A percentile compares a stretch with the other conserved stretches of the same genome.
phyloP scores from a whole-genome alignment of 2,113 vertebrate genomes.

The Tonatia bakeri region DNA sequence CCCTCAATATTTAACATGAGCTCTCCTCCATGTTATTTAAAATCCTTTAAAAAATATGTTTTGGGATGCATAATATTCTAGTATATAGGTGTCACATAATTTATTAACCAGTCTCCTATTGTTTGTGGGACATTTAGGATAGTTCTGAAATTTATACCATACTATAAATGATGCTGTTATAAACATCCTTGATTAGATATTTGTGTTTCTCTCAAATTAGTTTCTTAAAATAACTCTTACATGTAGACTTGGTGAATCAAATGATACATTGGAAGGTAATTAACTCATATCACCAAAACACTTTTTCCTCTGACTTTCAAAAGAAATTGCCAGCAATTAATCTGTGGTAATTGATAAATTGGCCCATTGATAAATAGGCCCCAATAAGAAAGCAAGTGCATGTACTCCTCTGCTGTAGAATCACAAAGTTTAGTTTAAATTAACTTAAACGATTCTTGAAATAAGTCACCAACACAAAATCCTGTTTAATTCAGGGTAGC shows the following conservation, averaged over 20 bases:
- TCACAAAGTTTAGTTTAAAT: neutral
- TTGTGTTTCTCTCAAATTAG: neutral
- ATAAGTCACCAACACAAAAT: neutral
- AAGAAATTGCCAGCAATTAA: neutral
- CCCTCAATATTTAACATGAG: neutral
- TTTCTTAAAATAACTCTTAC: neutral
- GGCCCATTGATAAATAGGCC: neutral
- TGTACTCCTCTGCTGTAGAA: neutral
- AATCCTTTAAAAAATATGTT: neutral
- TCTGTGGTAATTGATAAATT: neutral
- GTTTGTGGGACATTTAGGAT: neutral
- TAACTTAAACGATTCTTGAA: neutral
- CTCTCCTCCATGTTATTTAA: neutral
- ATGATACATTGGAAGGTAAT: neutral
- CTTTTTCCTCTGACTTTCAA: neutral
- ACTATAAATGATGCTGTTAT: neutral
- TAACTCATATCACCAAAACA: neutral
- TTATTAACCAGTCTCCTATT: neutral
- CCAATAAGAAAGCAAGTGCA: neutral
- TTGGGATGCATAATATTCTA: neutral
- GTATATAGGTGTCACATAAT: neutral
- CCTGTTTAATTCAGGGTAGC: neutral
- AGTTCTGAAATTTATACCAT: neutral
- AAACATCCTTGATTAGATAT: neutral
- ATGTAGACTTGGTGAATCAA: neutral